Percentiles rank a stretch among this genome's conserved stretches.
Conservation (phyloP, 1,140 invertebrate species). For the Sminthurinus signatus region DNA sequence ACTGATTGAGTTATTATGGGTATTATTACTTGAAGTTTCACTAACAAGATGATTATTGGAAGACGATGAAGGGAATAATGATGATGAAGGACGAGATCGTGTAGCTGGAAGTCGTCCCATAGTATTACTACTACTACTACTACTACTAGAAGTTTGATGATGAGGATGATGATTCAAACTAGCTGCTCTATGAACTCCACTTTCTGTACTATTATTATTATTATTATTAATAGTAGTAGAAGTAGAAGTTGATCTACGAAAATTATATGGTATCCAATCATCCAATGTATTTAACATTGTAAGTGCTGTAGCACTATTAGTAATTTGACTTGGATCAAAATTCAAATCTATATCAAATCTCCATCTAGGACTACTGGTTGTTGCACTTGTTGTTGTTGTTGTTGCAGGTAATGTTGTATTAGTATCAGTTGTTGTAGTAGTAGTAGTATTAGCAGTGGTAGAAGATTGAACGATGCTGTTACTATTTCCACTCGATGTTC, state of each 20-base stretch:
- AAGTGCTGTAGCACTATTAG: constrained; percentile 6
- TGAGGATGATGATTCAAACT: too few relatives aligned
- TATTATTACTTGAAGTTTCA: too few relatives aligned
- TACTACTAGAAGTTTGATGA: too few relatives aligned
- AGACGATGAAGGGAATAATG: too few relatives aligned
- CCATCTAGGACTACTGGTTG: constrained; percentile 15
- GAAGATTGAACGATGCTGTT: too few relatives aligned
- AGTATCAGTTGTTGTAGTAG: neutral
- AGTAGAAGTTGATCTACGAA: constrained; percentile 8
- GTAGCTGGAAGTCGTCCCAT: neutral
- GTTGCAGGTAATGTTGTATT: neutral
- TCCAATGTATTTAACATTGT: constrained; percentile 29
- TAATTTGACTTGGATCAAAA: constrained; percentile 30
- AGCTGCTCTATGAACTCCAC: neutral
- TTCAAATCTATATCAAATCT: constrained; percentile 37
- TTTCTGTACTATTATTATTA: neutral
- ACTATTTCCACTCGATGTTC: too few relatives aligned
- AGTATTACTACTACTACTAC: neutral
- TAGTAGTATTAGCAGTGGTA: neutral
- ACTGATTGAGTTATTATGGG: too few relatives aligned
- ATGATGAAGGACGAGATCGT: too few relatives aligned
- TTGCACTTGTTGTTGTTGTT: neutral
- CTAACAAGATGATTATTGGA: too few relatives aligned
- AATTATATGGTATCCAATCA: constrained; percentile 34
- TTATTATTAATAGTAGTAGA: too few relatives aligned